These are phyloP conservation scores for Acrobasis repandana DNA, from an alignment of 2,888 invertebrate genomes.

Conservation along the genomic window DNA sequence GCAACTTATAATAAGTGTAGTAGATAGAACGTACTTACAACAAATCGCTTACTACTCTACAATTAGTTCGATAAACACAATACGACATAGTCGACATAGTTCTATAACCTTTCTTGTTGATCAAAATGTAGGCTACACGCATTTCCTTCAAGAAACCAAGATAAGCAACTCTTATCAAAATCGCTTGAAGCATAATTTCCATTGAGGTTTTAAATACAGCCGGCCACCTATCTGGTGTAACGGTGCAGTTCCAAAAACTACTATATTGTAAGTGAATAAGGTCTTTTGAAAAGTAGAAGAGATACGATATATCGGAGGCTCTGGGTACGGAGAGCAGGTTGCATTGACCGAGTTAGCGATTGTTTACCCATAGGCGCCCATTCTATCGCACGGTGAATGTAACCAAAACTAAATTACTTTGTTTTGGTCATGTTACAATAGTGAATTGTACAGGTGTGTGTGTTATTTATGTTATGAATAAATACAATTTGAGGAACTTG, in stretches of 20 bases:
- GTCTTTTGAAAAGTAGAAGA: no score
- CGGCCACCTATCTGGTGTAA: no score
- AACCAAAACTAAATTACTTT: slow-evolving; percentile 5
- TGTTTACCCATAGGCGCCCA: slow-evolving; percentile 18
- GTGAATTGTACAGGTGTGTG: not conserved
- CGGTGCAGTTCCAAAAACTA: no score
- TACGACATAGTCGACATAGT: no score
- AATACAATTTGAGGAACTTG: no score
- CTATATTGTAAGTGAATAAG: no score
- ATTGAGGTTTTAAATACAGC: not conserved
- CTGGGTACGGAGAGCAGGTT: slow-evolving; percentile 7
- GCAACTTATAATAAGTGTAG: no score
- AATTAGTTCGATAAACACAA: no score
- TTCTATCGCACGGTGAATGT: slow-evolving; percentile 3
- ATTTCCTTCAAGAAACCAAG: slow-evolving; percentile 1
- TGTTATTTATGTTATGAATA: no score
- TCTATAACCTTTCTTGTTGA: not conserved
- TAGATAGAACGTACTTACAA: no score
- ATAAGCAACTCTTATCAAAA: slow-evolving; percentile 10
- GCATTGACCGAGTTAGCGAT: slow-evolving; percentile 24
- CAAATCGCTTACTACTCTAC: no score
- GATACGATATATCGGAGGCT: no score
- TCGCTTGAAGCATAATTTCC: not conserved
- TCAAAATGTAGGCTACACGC: not conserved
- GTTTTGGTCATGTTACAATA: not conserved